phyloP scores from a whole-genome alignment of 2,888 invertebrate species.

The Xylota sylvarum region DNA sequence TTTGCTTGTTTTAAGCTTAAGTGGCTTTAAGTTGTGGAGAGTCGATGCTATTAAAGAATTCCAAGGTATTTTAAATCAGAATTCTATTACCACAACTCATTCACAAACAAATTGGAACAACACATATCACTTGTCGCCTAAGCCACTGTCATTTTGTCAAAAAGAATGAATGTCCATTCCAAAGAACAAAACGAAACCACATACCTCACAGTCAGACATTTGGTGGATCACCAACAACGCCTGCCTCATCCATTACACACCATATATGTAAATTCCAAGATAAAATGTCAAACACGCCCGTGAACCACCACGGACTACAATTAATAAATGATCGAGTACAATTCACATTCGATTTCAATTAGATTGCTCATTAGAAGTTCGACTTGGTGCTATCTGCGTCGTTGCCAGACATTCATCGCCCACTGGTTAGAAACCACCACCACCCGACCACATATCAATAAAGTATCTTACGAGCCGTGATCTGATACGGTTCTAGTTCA shows the following conservation, averaged over 20 bases:
- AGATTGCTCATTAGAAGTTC: slow-evolving; percentile 18
- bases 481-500: slow-evolving; percentile 35
- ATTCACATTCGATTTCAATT: slow-evolving; percentile 49
- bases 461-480: not conserved
- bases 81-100: slow-evolving; percentile 2
- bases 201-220: not conserved
- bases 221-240: slow-evolving; percentile 37
- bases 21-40: no score
- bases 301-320: slow-evolving; percentile 28
- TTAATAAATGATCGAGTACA: slow-evolving; percentile 29
- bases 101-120: not conserved
- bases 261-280: not conserved
- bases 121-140: not conserved
- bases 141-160: slow-evolving; percentile 32
- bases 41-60: not conserved
- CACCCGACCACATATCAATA: slow-evolving; percentile 19
- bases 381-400: slow-evolving; percentile 19
- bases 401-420: slow-evolving; percentile 17
- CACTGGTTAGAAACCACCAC: slow-evolving; percentile 7
- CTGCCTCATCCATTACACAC: slow-evolving; percentile 18
- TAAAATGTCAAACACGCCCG: slow-evolving; percentile 30
- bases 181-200: slow-evolving; percentile 32
- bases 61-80: not conserved
- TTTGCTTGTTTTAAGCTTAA: no score
- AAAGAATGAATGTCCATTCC: slow-evolving; percentile 6